Base-by-base conservation (phyloP, 2,797 vertebrate species). In the Harpagifer antarcticus region DNA sequence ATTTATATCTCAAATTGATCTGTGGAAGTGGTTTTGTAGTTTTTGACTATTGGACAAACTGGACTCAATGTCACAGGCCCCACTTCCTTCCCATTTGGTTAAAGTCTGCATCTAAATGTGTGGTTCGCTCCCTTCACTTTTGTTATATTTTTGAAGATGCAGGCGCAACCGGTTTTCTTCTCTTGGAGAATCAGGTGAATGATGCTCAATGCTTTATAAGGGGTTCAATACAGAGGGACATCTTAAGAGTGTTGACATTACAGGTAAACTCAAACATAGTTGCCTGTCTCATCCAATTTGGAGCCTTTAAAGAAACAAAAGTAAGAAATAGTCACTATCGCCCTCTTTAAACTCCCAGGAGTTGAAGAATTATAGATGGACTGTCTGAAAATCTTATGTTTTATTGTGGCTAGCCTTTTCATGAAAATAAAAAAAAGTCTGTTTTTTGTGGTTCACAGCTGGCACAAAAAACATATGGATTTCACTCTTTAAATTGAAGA, bases 191-290 rank as follows among this genome's bases (percentile, higher is more conserved):
- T 43, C 40, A 53, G 57, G 57, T 31, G 56, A 75, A 66, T 37
- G 53, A 66, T 43, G 27, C 49, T 64, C 17, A 44, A 60, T 82
- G 72, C 59, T 67, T 73, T 69, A 79, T 74, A 86, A 75, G 65
- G 58, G 31, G 64, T 61, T 74, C 72, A 67, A 79, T 71, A 43
- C 23, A 68, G 56, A 60, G 56, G 67, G 60, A 37, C 62, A 74
- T 72, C 74, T 79, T 69, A 68, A 76, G 71, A 72, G 17, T 85
- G 79, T 83, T 81, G 82, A 87, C 76, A 81, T 78, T 72, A 59
- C 71, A 84, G 68, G 81, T 86, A 78, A 86, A 89, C 68, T 86
- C 69, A 83, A 86, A 89, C 74, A 81, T 53, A 66, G 70, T 65
- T 78, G 50, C 31, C 45, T 12, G 44, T 63, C 64, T 85, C 81